A percentile compares a stretch with the other conserved stretches of the same genome.
Conservation (phyloP, 1,140 invertebrate species). For the Panagrolaimus sp. region DNA sequence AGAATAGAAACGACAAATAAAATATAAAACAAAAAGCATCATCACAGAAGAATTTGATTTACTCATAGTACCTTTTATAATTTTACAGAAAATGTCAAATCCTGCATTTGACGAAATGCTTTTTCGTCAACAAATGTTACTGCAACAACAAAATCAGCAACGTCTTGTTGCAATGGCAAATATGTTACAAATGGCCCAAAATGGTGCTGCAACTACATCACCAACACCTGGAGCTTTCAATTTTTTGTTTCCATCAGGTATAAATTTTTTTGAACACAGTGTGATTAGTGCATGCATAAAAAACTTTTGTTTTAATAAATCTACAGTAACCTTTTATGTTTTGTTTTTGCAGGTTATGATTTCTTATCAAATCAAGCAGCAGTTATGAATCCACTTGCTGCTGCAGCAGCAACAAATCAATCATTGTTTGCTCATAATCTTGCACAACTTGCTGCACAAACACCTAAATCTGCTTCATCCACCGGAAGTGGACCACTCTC, state of each 20-base stretch:
- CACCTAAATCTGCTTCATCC: background rate
- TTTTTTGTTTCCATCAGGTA: conserved; percentile 34
- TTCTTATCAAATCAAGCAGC: conserved; percentile 17
- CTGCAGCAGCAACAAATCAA: background rate
- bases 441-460: conserved; percentile 12
- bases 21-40: background rate
- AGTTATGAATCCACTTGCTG: conserved; percentile 18
- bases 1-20: background rate
- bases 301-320: too few relatives aligned
- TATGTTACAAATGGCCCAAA: conserved; percentile 15
- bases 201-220: conserved; percentile 3
- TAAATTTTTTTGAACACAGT: conserved; percentile 8
- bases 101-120: conserved; percentile 30
- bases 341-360: conserved; percentile 13
- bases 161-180: conserved; percentile 35
- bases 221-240: conserved; percentile 14
- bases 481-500: conserved; percentile 8
- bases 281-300: background rate
- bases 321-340: background rate
- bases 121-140: conserved; percentile 30
- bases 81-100: conserved; percentile 12
- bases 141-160: conserved; percentile 40
- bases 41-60: background rate
- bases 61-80: too few relatives aligned
- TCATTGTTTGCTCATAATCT: conserved; percentile 13